phyloP scores from a whole-genome alignment of 2,888 invertebrate species.

The Sussaba pulchella region DNA sequence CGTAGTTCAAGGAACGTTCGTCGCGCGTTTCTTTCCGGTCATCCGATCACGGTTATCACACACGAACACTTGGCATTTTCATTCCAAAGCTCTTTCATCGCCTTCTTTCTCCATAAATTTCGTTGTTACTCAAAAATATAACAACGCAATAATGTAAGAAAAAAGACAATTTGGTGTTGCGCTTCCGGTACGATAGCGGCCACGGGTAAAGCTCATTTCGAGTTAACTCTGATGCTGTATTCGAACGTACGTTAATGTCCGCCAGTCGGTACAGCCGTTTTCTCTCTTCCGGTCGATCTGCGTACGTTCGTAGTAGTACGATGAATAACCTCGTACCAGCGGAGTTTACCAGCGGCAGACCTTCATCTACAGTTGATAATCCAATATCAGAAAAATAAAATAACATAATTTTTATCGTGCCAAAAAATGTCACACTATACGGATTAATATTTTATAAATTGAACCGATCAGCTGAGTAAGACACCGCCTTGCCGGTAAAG shows the following conservation, averaged over 20 bases:
- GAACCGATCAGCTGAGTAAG: no score
- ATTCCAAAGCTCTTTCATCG: background rate
- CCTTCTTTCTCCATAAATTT: no score
- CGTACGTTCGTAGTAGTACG: background rate
- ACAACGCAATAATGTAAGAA: background rate
- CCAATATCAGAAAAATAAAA: constrained; percentile 3
- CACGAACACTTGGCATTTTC: background rate
- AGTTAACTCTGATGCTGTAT: background rate
- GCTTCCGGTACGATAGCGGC: background rate
- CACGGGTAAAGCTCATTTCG: constrained; percentile 10
- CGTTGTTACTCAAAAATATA: background rate
- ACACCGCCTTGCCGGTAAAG: no score
- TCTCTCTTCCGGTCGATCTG: background rate
- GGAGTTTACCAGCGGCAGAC: background rate
- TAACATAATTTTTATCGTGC: constrained; percentile 6
- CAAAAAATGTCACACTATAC: background rate
- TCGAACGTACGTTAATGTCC: constrained; percentile 25
- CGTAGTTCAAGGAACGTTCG: constrained; percentile 22
- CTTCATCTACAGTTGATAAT: constrained; percentile 36
- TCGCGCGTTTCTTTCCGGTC: constrained; percentile 22
- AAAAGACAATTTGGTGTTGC: background rate
- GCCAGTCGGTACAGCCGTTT: constrained; percentile 37
- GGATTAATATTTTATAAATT: no score
- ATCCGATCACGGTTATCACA: constrained; percentile 28
- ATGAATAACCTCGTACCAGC: background rate